phyloP scores from a whole-genome alignment of 2,888 invertebrate species.

The Phragmatobia fuliginosa region DNA sequence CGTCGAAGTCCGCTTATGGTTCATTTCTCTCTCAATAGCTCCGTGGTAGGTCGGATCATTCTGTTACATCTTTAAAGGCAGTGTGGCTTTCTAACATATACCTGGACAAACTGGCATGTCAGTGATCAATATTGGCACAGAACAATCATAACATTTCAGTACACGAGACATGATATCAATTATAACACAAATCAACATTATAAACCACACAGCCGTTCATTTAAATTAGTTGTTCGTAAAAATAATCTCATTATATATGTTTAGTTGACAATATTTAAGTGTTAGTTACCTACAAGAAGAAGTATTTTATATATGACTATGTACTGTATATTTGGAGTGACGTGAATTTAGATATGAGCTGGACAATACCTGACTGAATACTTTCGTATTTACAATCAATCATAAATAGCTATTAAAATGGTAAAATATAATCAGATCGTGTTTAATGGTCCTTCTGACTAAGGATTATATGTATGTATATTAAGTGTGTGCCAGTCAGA shows the following conservation, averaged over 20 bases:
- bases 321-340: constrained; percentile 34
- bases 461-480: constrained; percentile 3
- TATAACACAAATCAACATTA: constrained; percentile 47
- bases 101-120: constrained; percentile 83
- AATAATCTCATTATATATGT: constrained; percentile 57
- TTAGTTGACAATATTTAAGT: constrained; percentile 61
- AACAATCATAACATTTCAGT: constrained; percentile 52
- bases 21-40: constrained; percentile 71
- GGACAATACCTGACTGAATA: constrained; percentile 14
- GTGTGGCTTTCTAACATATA: constrained; percentile 82
- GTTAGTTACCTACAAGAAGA: constrained; percentile 74
- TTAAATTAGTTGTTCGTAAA: constrained; percentile 44
- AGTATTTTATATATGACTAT: constrained; percentile 51
- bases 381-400: constrained; percentile 40
- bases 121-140: constrained; percentile 74
- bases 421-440: constrained; percentile 40
- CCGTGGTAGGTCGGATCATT: constrained; percentile 72
- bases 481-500: constrained; percentile 24
- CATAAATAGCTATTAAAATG: constrained; percentile 33
- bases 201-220: constrained; percentile 76
- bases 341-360: constrained; percentile 45
- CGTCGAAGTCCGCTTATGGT: constrained; percentile 67
- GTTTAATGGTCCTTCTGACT: constrained; percentile 17
- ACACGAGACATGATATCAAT: constrained; percentile 44
- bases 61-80: constrained; percentile 77